A percentile compares a stretch with the other conserved stretches of the same genome.
Evolutionary conservation across 1,140 invertebrate species (phyloP).

Genomic region (Diorhabda carinulata): DNA sequence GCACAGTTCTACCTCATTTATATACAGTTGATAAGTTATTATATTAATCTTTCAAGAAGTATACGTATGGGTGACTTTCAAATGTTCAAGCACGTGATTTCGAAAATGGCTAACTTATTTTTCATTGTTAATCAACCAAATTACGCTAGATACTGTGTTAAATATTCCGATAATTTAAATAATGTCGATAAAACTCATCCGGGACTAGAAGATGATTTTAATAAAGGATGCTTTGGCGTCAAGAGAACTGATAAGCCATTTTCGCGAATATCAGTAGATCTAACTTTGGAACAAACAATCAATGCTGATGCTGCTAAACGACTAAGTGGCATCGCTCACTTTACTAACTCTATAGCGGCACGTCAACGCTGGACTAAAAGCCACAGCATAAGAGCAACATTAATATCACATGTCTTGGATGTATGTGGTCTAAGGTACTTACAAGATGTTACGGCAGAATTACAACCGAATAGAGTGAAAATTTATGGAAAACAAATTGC

Average conservation of each 20-base stretch:
- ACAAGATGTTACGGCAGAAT: not conserved
- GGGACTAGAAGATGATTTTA: conserved; percentile 19
- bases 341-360: conserved; percentile 30
- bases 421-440: not conserved
- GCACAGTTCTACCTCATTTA: conserved; percentile 23
- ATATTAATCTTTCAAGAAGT: conserved; percentile 12
- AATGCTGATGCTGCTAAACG: conserved; percentile 35
- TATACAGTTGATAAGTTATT: conserved; percentile 16
- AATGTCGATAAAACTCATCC: conserved; percentile 27
- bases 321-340: conserved; percentile 8
- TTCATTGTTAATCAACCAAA: conserved; percentile 25
- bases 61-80: conserved; percentile 18
- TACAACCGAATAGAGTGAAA: not conserved
- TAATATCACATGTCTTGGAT: conserved; percentile 23
- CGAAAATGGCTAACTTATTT: conserved; percentile 24
- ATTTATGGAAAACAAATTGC: not conserved
- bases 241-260: conserved; percentile 31
- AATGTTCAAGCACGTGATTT: conserved; percentile 13
- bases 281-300: conserved; percentile 38
- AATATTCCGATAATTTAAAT: conserved; percentile 16
- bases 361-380: conserved; percentile 26
- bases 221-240: conserved; percentile 10
- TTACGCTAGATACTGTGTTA: conserved; percentile 23
- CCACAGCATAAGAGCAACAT: conserved; percentile 18
- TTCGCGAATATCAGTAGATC: conserved; percentile 26